A percentile compares a stretch with the other conserved stretches of the same genome.
Conservation (phyloP, 2,888 invertebrate genomes). For the Drosophila nigricruria region DNA sequence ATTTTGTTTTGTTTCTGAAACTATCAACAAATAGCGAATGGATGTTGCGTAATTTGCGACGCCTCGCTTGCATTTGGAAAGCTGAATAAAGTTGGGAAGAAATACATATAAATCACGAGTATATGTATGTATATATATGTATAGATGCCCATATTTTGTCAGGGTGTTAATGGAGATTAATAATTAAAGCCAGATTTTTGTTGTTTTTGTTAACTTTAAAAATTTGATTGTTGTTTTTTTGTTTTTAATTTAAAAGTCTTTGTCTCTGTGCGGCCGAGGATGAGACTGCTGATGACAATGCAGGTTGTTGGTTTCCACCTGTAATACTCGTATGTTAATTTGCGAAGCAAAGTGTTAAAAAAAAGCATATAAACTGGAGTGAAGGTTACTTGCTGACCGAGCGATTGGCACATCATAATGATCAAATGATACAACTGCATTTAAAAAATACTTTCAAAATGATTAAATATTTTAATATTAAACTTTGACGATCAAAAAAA, state of each 20-base stretch:
- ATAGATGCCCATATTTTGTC: constrained; percentile 32
- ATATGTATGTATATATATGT: background rate
- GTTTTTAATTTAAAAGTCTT: constrained; percentile 43
- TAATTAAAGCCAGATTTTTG: constrained; percentile 61
- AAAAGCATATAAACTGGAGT: constrained; percentile 46
- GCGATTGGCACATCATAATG: constrained; percentile 33
- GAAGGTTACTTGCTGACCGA: constrained; percentile 28
- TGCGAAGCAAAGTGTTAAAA: constrained; percentile 56
- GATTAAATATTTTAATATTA: background rate
- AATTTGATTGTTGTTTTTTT: constrained; percentile 39
- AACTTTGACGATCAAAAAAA: background rate
- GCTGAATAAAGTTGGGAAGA: constrained; percentile 28
- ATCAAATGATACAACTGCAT: constrained; percentile 15
- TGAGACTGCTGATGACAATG: constrained; percentile 53
- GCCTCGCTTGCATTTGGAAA: constrained; percentile 60
- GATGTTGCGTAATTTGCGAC: constrained; percentile 60
- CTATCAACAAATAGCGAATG: constrained; percentile 63
- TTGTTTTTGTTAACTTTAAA: constrained; percentile 54
- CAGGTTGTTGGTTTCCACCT: constrained; percentile 36
- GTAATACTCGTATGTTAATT: constrained; percentile 59
- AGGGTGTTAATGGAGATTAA: constrained; percentile 66
- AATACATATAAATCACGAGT: background rate
- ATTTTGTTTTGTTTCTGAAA: constrained; percentile 31
- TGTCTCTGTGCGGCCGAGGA: constrained; percentile 33
- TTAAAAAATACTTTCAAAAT: constrained; percentile 7